A percentile compares a stretch with the other conserved stretches of the same genome.
Evolutionary conservation across 2,888 invertebrate species (phyloP).

Genomic region (Folsomia candida): DNA sequence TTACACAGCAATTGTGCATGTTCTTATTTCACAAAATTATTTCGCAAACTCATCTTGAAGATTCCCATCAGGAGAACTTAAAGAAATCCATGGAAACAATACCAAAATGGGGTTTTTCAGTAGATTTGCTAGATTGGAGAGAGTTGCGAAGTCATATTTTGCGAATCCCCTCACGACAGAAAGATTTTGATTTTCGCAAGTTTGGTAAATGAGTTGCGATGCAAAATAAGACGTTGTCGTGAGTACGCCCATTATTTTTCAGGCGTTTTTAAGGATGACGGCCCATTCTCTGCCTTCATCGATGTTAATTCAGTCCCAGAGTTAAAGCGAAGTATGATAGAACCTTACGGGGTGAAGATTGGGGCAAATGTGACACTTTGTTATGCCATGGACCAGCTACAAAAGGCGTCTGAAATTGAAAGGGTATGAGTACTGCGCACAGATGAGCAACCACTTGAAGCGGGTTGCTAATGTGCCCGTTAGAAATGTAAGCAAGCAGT

Average conservation of each 20-base stretch:
- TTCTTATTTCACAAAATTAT: background rate
- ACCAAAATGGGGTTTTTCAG: too few relatives aligned
- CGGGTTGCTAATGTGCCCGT: conserved; percentile 69
- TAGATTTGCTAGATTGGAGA: too few relatives aligned
- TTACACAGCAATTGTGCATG: too few relatives aligned
- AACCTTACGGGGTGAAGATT: conserved; percentile 55
- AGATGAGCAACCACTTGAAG: conserved; percentile 64
- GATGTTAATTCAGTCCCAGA: conserved; percentile 64
- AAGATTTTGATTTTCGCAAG: too few relatives aligned
- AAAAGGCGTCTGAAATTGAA: conserved; percentile 18
- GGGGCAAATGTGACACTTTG: conserved; percentile 63
- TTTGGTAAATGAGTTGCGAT: too few relatives aligned
- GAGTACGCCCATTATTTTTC: too few relatives aligned
- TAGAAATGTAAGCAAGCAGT: conserved; percentile 64
- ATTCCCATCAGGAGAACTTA: too few relatives aligned
- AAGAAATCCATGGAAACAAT: too few relatives aligned
- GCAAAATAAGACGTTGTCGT: too few relatives aligned
- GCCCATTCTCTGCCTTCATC: conserved; percentile 59
- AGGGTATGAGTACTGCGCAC: conserved; percentile 62
- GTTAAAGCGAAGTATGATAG: conserved; percentile 55
- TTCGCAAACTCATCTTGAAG: too few relatives aligned
- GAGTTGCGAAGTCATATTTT: too few relatives aligned
- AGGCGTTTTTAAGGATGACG: conserved; percentile 45
- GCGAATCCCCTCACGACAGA: too few relatives aligned
- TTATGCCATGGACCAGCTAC: conserved; percentile 59